These are phyloP conservation scores for Dascyllus trimaculatus DNA, from an alignment of 2,113 vertebrate species.

Conservation along the genomic window DNA sequence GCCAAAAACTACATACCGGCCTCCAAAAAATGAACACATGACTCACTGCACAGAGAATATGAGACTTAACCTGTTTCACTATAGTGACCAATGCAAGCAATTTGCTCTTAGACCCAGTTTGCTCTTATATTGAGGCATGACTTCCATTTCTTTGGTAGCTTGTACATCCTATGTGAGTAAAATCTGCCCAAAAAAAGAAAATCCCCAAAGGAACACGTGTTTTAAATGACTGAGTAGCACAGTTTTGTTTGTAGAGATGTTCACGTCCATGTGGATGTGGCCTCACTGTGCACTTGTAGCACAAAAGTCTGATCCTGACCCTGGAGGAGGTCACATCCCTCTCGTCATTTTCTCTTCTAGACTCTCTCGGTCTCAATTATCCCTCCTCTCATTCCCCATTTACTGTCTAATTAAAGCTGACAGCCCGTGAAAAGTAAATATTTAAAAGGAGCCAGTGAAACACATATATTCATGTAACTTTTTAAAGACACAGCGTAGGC, in stretches of 20 bases:
- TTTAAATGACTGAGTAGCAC: too few species aligned
- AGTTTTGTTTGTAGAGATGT: not conserved
- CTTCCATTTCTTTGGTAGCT: conserved; percentile 18
- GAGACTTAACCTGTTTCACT: not conserved
- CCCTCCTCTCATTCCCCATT: conserved; percentile 42
- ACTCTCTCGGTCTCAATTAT: conserved; percentile 29
- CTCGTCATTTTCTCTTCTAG: conserved; percentile 12
- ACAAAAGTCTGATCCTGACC: not conserved
- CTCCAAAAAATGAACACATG: conserved; percentile 33
- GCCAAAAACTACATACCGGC: conserved; percentile 55
- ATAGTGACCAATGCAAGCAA: too few species aligned
- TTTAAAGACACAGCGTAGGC: conserved; percentile 52
- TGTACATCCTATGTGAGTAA: not conserved
- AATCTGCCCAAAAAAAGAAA: not conserved
- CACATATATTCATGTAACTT: conserved; percentile 28
- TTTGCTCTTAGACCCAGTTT: not conserved
- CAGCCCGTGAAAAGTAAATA: conserved; percentile 61
- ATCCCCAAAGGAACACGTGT: not conserved
- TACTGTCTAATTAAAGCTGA: conserved; percentile 61
- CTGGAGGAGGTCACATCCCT: conserved; percentile 21
- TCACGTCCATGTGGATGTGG: not conserved
- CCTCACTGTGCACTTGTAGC: not conserved
- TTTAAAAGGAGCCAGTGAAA: conserved; percentile 60
- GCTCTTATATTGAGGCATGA: not conserved
- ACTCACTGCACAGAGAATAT: conserved; percentile 29